A percentile compares a stretch with the other conserved stretches of the same genome.
phyloP scores from a whole-genome alignment of 2,113 vertebrate species.

The Corythornis madagascariensis region DNA sequence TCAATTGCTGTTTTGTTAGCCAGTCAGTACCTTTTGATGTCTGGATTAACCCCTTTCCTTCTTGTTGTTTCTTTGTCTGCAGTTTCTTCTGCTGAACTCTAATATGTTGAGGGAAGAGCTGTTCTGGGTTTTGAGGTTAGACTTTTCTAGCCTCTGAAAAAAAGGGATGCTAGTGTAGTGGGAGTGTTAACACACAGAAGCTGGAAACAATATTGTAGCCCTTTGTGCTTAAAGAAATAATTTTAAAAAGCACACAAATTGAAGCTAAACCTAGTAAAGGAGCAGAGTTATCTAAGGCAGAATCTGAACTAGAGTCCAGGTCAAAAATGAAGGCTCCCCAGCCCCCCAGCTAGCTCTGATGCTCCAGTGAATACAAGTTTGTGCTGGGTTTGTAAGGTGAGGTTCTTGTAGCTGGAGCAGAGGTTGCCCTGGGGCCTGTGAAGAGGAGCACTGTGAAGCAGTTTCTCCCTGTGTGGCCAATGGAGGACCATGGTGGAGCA shows the following conservation, averaged over 20 bases:
- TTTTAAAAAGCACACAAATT: not conserved
- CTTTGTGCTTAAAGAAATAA: not conserved
- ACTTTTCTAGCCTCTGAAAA: not conserved
- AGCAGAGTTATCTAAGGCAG: not conserved
- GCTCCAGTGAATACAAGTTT: not conserved
- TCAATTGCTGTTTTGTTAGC: not conserved
- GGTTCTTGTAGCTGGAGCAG: not conserved
- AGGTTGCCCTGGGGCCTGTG: not conserved
- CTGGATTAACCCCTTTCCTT: not conserved
- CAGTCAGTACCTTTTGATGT: constrained; percentile 16
- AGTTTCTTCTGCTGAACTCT: not conserved
- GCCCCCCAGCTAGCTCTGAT: not conserved
- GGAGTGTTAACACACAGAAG: not conserved
- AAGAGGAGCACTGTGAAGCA: not conserved
- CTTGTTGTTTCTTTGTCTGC: not conserved
- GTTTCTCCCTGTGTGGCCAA: not conserved
- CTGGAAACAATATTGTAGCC: not conserved
- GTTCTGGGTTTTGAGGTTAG: not conserved
- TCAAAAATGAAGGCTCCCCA: not conserved
- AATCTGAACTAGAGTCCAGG: not conserved
- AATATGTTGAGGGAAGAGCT: not conserved
- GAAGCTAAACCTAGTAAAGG: not conserved
- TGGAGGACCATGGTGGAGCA: not conserved
- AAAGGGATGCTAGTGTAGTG: too few relatives aligned
- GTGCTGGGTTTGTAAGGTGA: not conserved